phyloP scores from a whole-genome alignment of 1,140 invertebrate species.

The Zaprionus capensis region DNA sequence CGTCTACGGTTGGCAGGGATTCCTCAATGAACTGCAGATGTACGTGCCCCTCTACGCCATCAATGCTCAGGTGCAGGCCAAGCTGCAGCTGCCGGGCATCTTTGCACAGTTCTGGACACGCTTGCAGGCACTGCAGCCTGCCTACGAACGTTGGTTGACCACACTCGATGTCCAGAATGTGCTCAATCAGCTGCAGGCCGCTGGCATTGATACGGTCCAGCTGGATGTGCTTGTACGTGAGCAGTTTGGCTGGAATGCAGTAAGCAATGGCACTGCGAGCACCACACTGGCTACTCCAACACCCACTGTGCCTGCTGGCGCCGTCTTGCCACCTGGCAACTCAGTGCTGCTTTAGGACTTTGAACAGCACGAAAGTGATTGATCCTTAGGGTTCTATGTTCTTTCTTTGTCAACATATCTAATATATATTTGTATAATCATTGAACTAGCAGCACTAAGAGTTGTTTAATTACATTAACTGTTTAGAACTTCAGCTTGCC shows the following conservation, averaged over 20 bases:
- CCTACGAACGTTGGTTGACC: constrained; percentile 70
- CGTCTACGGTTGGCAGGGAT: constrained; percentile 73
- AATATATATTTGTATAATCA: constrained; percentile 60
- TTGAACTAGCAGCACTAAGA: constrained; percentile 51
- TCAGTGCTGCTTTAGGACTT: constrained; percentile 25
- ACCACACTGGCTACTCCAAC: constrained; percentile 8
- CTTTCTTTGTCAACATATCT: constrained; percentile 37
- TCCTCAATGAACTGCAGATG: constrained; percentile 68
- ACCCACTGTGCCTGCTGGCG: constrained; percentile 47
- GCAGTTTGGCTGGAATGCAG: constrained; percentile 61
- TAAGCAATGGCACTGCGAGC: constrained; percentile 42
- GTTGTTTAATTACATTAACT: constrained; percentile 13
- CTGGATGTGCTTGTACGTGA: constrained; percentile 69
- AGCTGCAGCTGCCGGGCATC: constrained; percentile 58
- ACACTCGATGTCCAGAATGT: constrained; percentile 52
- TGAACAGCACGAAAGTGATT: neutral
- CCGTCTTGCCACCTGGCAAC: constrained; percentile 48
- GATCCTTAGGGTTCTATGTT: too few relatives aligned
- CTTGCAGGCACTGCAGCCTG: constrained; percentile 50
- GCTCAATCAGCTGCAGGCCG: constrained; percentile 52
- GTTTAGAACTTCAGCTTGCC: constrained; percentile 77
- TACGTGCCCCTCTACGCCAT: constrained; percentile 67
- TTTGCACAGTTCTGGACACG: constrained; percentile 71
- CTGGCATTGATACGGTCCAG: constrained; percentile 59
- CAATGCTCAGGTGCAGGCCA: constrained; percentile 59